Percentiles rank a stretch among this genome's conserved stretches.
phyloP scores from a whole-genome alignment of 2,113 vertebrate genomes.

The Campylomormyrus numenius region DNA sequence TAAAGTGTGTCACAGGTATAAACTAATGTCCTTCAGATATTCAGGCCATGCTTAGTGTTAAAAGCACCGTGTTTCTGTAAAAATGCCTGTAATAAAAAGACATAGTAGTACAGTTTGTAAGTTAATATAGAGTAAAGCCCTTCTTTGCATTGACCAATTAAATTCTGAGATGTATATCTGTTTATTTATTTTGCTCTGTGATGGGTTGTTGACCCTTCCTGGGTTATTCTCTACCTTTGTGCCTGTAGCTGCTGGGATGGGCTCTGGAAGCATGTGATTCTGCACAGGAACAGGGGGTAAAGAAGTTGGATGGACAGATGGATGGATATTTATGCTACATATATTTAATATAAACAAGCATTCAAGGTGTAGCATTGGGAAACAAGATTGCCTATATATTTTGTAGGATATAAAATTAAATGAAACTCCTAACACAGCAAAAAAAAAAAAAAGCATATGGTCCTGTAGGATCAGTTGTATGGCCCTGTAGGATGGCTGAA shows the following conservation, averaged over 20 bases:
- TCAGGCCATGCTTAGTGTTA: neutral
- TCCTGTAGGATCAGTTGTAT: neutral
- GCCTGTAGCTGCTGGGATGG: neutral
- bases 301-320: neutral
- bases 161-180: neutral
- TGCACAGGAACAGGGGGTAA: neutral
- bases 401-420: conserved; percentile 5
- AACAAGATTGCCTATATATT: neutral
- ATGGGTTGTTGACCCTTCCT: neutral
- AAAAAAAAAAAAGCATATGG: neutral
- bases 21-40: neutral
- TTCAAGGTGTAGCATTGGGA: neutral
- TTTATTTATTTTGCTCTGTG: neutral
- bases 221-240: neutral
- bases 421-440: neutral
- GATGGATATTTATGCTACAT: neutral
- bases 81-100: neutral
- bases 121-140: neutral
- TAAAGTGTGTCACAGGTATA: neutral
- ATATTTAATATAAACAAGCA: neutral
- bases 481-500: neutral
- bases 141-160: neutral
- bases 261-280: neutral
- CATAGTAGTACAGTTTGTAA: neutral
- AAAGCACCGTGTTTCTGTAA: neutral